Evolutionary conservation across 2,888 invertebrate genomes (phyloP), one percentile per base, ranked within the genome.

Genomic region (Sesamia inferens): DNA sequence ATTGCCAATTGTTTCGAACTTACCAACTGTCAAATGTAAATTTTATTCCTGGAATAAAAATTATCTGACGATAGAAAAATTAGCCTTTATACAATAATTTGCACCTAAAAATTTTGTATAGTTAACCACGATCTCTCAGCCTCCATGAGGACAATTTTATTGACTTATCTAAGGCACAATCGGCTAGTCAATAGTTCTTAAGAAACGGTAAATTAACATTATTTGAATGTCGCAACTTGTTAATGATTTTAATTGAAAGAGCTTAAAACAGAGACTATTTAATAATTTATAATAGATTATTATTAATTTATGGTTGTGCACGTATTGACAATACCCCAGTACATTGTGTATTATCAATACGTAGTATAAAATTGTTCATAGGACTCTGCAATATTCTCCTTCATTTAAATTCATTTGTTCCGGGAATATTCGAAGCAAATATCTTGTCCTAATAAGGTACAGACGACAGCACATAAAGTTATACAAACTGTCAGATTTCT

Each of bases 121-220:
- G 7, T 24, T 42, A 42, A 11, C 14, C 14, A 42, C 19, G n/a
- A 54, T 44, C 14, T 42, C 24, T 31, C 14, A n/a, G 24, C 11
- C 47, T 44, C 44, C 14, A 6, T 16, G 22, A n/a, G 2, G 10
- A 63, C 39, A 11, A n/a, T 24, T 51, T 31, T 19, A 10, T 51
- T 64, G 42, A 22, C 7, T 3, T 10, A 14, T 69, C 6, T 16
- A 66, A 66, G 65, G 69, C 69, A 70, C 42, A 70, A 42, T 8
- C 39, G 39, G 39, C n/a, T n/a, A 39, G 14, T 39, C 14, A 13
- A 61, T 39, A n/a, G n/a, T 39, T 61, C n/a, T 8, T 0, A 14
- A n/a, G 14, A 62, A 62, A n/a, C 39, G 14, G 11, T 19, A 19
- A 59, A 39, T 39, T 39, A 39, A 39, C 7, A 39, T 5, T 4